Evolutionary conservation across 1,140 invertebrate genomes (phyloP).

Genomic region (Anastrepha obliqua): DNA sequence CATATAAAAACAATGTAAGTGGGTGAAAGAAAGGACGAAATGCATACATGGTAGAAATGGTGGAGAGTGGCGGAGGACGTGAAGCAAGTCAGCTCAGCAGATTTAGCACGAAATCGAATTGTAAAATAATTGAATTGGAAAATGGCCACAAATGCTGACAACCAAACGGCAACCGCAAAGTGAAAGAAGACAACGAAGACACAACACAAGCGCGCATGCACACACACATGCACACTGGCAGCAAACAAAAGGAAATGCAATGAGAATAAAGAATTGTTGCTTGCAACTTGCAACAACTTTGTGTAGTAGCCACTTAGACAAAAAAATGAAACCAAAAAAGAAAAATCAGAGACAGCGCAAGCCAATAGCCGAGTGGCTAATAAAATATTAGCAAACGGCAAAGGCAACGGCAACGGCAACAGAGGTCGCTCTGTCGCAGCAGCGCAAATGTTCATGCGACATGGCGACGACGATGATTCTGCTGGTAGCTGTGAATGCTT

Average conservation of each 20-base stretch:
- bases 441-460: slow-evolving; percentile 17
- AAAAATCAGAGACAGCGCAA: not conserved
- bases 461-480: not conserved
- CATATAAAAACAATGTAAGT: slow-evolving; percentile 20
- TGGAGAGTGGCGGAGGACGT: not conserved
- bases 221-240: too few relatives aligned
- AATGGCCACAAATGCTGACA: slow-evolving; percentile 52
- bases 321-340: not conserved
- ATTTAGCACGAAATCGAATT: slow-evolving; percentile 54
- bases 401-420: not conserved
- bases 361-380: slow-evolving; percentile 21
- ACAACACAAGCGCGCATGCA: not conserved
- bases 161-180: slow-evolving; percentile 50
- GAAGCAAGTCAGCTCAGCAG: not conserved
- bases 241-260: slow-evolving; percentile 17
- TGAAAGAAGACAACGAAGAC: not conserved
- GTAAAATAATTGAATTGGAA: slow-evolving; percentile 55
- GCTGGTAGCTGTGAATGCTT: not conserved
- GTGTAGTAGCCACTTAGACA: slow-evolving; percentile 6
- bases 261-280: slow-evolving; percentile 32
- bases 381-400: slow-evolving; percentile 43
- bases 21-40: slow-evolving; percentile 32
- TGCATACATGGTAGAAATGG: not conserved
- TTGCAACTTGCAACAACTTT: slow-evolving; percentile 13
- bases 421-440: not conserved